These are phyloP conservation scores for Margaritifera margaritifera DNA, from an alignment of 2,888 invertebrate genomes.

Conservation along the genomic window DNA sequence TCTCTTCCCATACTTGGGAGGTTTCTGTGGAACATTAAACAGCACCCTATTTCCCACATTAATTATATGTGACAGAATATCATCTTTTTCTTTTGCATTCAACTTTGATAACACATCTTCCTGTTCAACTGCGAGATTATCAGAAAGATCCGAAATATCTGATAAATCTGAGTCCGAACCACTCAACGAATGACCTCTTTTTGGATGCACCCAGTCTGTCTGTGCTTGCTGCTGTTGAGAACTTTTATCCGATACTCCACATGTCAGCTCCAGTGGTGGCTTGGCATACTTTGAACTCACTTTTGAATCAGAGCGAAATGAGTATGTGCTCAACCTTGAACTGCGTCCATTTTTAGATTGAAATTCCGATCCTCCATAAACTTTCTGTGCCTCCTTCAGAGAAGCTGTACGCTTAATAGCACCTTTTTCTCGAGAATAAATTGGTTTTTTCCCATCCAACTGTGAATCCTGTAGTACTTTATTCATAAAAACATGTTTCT, in stretches of 20 bases:
- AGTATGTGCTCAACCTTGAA: conserved; percentile 9
- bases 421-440: conserved; percentile 19
- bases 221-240: neutral
- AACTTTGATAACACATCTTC: conserved; percentile 35
- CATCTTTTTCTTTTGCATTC: conserved; percentile 51
- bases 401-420: conserved; percentile 37
- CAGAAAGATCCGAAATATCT: conserved; percentile 34
- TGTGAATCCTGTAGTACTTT: conserved; percentile 16
- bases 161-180: conserved; percentile 34
- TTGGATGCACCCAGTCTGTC: neutral
- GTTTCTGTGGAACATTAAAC: conserved; percentile 54
- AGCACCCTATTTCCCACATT: conserved; percentile 59
- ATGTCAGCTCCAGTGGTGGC: conserved; percentile 43
- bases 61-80: conserved; percentile 44
- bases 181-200: conserved; percentile 33
- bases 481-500: conserved; percentile 21
- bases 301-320: conserved; percentile 29
- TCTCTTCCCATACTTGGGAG: conserved; percentile 58
- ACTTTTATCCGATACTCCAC: conserved; percentile 23
- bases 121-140: conserved; percentile 33
- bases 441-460: conserved; percentile 27
- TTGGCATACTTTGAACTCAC: conserved; percentile 32
- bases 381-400: conserved; percentile 35
- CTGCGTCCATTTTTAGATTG: too few relatives aligned
- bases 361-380: conserved; percentile 14